Base-by-base conservation (phyloP, 1,140 invertebrate species). In the Drosophila baimaii region DNA sequence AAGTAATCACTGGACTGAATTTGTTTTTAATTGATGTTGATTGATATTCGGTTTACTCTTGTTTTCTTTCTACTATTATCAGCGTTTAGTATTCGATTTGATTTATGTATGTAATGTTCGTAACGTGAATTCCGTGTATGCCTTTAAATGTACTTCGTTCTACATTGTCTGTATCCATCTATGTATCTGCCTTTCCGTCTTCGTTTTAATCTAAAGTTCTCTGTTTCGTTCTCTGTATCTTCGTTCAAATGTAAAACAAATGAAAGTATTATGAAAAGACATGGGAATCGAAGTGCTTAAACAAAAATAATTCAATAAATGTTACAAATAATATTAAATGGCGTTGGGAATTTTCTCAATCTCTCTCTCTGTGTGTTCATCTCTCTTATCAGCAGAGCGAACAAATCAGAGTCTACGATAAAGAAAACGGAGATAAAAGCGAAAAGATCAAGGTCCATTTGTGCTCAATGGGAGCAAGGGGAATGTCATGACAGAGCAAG, bases 181-280 rank as follows among this genome's bases (percentile, higher is more conserved):
- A 72, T 74, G 33, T 17, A 10, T 56, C 23, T 58, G 51, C 35
- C 29, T 77, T 41, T 61, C 46, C 37, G 75, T 62, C 41, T 66
- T 49, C 52, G 58, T 41, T 63, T 43, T 47, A 62, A 66, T 29
- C 73, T 58, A 64, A 70, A 55, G 52, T 59, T 66, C 57, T 65
- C 43, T 65, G 64, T 83, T 70, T 41, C 25, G 35, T 65, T 85
- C 54, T 64, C 43, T 54, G 57, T 73, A 46, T 66, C 52, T 56
- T 58, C 56, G 76, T 86, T 86, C 35, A 70, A 73, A 73, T 61
- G 56, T 83, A 77, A 79, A 77, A 23, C 47, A 35, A 85, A 83
- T 64, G 55, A 69, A 88, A 88, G 83, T 88, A 88, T 88, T 88
- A 88, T 62, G 37, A 89, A 82, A 88, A 71, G 79, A 79, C 79